Percentiles rank a stretch among this genome's conserved stretches.
phyloP scores from a whole-genome alignment of 2,888 invertebrate genomes.

The Abrostola triplasia region DNA sequence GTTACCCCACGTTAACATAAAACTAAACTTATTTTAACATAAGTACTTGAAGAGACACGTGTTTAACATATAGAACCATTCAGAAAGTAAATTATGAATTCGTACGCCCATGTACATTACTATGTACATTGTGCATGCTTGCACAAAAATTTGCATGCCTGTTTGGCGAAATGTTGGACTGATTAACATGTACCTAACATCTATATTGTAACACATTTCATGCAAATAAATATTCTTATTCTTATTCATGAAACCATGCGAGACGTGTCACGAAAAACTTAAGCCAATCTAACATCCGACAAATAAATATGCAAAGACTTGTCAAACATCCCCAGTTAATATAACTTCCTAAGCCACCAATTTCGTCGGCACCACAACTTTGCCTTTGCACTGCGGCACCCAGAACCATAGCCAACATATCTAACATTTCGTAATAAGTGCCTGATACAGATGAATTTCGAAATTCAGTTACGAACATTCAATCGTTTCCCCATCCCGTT shows the following conservation, averaged over 20 bases:
- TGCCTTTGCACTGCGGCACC: background rate
- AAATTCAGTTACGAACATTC: constrained; percentile 30
- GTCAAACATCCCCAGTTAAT: background rate
- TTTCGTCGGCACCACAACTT: background rate
- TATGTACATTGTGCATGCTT: no score
- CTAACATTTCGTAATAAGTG: background rate
- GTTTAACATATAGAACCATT: no score
- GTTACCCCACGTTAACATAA: constrained; percentile 27
- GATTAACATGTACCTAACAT: no score
- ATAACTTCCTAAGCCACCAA: background rate
- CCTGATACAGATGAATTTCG: background rate
- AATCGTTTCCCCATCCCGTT: constrained; percentile 27
- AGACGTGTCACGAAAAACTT: no score
- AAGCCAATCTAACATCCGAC: background rate
- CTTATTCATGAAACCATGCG: no score
- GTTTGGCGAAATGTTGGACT: no score
- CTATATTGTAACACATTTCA: no score
- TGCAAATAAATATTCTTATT: no score
- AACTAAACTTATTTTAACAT: constrained; percentile 22
- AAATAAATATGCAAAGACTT: background rate
- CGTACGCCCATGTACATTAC: no score
- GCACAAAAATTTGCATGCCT: no score
- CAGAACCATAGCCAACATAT: background rate
- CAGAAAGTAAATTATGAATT: no score
- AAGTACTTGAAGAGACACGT: no score